Evolutionary conservation across 2,888 invertebrate genomes (phyloP).

Genomic region (Mythimna ferrago): DNA sequence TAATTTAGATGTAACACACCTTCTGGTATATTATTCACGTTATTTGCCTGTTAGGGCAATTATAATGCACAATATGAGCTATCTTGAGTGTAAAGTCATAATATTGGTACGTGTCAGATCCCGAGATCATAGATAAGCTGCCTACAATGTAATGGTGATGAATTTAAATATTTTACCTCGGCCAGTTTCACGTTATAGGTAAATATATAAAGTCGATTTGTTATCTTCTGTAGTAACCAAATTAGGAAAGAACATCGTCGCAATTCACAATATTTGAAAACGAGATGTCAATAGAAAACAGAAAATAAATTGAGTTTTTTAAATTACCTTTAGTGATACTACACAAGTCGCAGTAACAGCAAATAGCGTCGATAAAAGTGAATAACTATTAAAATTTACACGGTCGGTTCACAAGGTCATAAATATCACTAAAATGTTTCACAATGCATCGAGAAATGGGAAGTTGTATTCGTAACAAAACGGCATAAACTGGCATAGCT

Average conservation of each 20-base stretch:
- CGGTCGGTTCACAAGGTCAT: slow-evolving; percentile 73
- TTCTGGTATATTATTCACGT: slow-evolving; percentile 2
- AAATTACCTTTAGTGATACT: slow-evolving; percentile 35
- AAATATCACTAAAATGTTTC: slow-evolving; percentile 75
- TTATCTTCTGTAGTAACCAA: neutral
- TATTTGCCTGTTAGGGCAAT: slow-evolving; percentile 8
- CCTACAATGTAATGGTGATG: slow-evolving; percentile 9
- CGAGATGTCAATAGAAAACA: neutral
- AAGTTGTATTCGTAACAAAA: slow-evolving; percentile 76
- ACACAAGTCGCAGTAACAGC: slow-evolving; percentile 28
- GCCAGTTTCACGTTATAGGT: neutral
- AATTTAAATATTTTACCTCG: slow-evolving; percentile 7
- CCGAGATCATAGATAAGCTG: slow-evolving; percentile 27
- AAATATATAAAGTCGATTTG: slow-evolving; percentile 1
- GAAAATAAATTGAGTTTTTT: slow-evolving; percentile 48
- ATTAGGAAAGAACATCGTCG: slow-evolving; percentile 1
- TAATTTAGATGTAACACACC: neutral
- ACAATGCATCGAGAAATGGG: slow-evolving; percentile 77
- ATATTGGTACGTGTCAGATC: slow-evolving; percentile 27
- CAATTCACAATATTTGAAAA: neutral
- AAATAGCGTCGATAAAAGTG: slow-evolving; percentile 54
- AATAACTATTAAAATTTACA: slow-evolving; percentile 63
- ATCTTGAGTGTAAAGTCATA: slow-evolving; percentile 19
- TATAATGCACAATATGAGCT: neutral
- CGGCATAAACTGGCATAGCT: slow-evolving; percentile 81